phyloP scores from a whole-genome alignment of 2,888 invertebrate species.

The Noctua fimbriata region DNA sequence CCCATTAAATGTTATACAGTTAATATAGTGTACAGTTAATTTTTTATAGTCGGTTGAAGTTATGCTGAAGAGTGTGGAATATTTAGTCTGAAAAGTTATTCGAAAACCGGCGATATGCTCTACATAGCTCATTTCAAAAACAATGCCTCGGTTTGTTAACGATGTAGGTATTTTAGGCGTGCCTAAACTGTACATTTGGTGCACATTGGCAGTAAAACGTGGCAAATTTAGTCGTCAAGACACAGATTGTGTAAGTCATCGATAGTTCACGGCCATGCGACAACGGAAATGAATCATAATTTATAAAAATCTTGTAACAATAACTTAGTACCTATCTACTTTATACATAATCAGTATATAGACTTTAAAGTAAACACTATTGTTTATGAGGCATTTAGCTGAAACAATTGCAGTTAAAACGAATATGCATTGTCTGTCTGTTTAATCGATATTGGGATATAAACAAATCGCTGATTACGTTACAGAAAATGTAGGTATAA shows the following conservation, averaged over 20 bases:
- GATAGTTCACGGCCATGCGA: conserved; percentile 47
- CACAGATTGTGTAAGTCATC: conserved; percentile 36
- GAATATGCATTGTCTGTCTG: conserved; percentile 23
- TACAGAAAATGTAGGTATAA: neutral
- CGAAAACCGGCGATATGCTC: conserved; percentile 56
- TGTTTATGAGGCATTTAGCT: conserved; percentile 14
- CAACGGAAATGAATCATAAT: conserved; percentile 41
- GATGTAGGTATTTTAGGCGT: conserved; percentile 38
- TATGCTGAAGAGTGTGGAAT: conserved; percentile 32
- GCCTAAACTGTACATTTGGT: conserved; percentile 13
- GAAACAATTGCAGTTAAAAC: neutral
- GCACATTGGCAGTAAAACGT: conserved; percentile 14
- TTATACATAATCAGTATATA: neutral
- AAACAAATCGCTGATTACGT: conserved; percentile 14
- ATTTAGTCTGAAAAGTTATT: conserved; percentile 29
- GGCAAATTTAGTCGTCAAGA: neutral
- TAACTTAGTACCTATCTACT: conserved; percentile 7
- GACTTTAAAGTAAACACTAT: conserved; percentile 28
- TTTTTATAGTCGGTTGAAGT: conserved; percentile 10
- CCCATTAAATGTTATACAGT: conserved; percentile 17
- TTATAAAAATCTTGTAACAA: conserved; percentile 18
- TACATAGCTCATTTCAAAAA: conserved; percentile 49
- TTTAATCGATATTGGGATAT: conserved; percentile 18
- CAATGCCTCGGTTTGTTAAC: conserved; percentile 37
- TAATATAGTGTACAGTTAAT: conserved; percentile 4